Percentiles rank a stretch among this genome's conserved stretches.
These are phyloP conservation scores for Coryphaenoides rupestris DNA, from an alignment of 2,113 vertebrate genomes.

Conservation along the genomic window DNA sequence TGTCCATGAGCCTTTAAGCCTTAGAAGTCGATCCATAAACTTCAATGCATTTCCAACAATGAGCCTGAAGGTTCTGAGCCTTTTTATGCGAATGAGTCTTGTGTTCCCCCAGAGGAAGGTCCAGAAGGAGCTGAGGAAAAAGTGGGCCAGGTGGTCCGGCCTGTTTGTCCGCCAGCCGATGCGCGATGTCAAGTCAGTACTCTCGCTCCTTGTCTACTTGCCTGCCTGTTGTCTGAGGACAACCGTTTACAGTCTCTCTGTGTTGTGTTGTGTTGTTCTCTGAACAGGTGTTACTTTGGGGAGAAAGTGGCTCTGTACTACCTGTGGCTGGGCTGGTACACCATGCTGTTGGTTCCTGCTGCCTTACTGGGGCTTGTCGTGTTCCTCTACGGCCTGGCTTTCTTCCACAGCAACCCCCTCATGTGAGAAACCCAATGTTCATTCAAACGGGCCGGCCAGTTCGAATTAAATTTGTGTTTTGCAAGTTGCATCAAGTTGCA, in stretches of 20 bases:
- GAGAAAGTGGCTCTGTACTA: slow-evolving; percentile 93
- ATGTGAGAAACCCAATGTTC: slow-evolving; percentile 83
- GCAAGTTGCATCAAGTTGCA: no score
- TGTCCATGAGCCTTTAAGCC: no score
- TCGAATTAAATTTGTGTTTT: no score
- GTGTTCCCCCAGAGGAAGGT: slow-evolving; percentile 42
- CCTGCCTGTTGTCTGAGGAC: neutral
- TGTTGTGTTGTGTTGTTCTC: slow-evolving; percentile 1
- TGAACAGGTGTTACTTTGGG: slow-evolving; percentile 83
- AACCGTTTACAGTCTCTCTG: neutral
- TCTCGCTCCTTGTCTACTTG: neutral
- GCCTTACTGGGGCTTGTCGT: slow-evolving; percentile 68
- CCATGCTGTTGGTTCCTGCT: slow-evolving; percentile 77
- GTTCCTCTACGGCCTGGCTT: slow-evolving; percentile 77
- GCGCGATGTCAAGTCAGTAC: slow-evolving; percentile 74
- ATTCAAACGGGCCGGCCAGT: neutral
- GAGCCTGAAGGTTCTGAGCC: neutral
- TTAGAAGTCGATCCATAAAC: no score
- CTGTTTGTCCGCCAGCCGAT: slow-evolving; percentile 69
- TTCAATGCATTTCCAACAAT: neutral
- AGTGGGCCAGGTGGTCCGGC: slow-evolving; percentile 78
- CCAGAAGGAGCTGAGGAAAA: slow-evolving; percentile 51
- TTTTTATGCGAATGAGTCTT: neutral
- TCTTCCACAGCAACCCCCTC: slow-evolving; percentile 80
- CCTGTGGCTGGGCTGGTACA: slow-evolving; percentile 92